Evolutionary conservation across 2,797 vertebrate species (phyloP).

Genomic region (Jordanella pulchra): DNA sequence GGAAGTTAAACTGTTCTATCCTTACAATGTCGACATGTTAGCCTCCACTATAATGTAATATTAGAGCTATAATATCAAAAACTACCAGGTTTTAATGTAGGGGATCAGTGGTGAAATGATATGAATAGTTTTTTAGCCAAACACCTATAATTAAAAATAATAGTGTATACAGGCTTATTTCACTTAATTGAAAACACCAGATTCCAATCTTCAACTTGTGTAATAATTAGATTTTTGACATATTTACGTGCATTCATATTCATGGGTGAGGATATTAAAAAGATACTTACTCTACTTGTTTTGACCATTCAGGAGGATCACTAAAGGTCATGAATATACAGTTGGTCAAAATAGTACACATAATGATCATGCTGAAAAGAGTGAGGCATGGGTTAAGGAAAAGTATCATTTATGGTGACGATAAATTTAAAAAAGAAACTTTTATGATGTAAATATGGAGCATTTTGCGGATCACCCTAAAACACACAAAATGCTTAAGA

Average conservation of each 20-base stretch:
- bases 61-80: not conserved
- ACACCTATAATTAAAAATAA: not conserved
- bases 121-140: not conserved
- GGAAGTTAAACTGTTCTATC: not conserved
- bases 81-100: not conserved
- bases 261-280: constrained; percentile 18
- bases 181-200: not conserved
- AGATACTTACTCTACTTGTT: constrained; percentile 99
- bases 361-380: constrained; percentile 99
- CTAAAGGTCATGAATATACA: constrained; percentile 99
- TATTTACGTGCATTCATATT: constrained; percentile 20
- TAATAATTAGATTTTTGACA: not conserved
- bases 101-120: not conserved
- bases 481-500: constrained; percentile 4
- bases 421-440: not conserved
- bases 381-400: constrained; percentile 82
- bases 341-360: constrained; percentile 99
- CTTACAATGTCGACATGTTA: not conserved
- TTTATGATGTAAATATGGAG: constrained; percentile 1
- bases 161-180: not conserved
- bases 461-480: not conserved
- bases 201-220: not conserved
- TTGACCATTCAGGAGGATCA: constrained; percentile 99
- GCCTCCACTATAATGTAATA: not conserved
- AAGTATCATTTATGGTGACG: constrained; percentile 19